Percentiles rank a stretch among this genome's conserved stretches.
Conservation (phyloP, 2,113 vertebrate genomes). For the Chlorodrepanis virens region DNA sequence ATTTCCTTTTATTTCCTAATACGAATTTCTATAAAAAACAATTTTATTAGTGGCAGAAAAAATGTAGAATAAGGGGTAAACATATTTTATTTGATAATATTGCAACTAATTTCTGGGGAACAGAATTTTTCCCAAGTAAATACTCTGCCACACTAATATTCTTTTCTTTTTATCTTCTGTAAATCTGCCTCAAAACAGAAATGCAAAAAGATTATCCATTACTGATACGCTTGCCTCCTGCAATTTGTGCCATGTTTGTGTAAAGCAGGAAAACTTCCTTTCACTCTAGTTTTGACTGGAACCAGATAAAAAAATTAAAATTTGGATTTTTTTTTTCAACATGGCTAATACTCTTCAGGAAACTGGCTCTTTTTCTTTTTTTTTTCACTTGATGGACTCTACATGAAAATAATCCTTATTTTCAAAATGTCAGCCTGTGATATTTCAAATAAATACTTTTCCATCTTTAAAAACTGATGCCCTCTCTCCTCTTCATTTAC, state of each 20-base stretch:
- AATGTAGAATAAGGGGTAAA: background rate
- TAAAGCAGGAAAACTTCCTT: background rate
- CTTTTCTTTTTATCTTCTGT: background rate
- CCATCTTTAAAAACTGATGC: background rate
- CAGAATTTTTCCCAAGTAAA: background rate
- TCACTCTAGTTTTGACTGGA: background rate
- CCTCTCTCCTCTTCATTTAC: background rate
- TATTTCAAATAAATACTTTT: background rate
- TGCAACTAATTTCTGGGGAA: background rate
- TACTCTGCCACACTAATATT: background rate
- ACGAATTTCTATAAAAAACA: background rate
- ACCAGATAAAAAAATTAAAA: background rate
- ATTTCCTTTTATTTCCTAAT: background rate
- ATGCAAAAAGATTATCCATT: background rate
- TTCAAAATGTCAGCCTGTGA: background rate
- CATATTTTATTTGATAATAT: background rate
- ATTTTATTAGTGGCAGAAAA: background rate
- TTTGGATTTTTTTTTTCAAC: background rate
- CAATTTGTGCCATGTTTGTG: background rate
- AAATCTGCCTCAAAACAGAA: background rate
- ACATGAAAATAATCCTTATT: background rate
- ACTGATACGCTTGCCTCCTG: background rate
- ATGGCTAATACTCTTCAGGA: background rate
- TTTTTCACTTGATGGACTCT: background rate
- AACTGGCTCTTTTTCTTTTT: background rate